Conservation (phyloP, 1,140 invertebrate genomes). For the Neodiprion virginianus region DNA sequence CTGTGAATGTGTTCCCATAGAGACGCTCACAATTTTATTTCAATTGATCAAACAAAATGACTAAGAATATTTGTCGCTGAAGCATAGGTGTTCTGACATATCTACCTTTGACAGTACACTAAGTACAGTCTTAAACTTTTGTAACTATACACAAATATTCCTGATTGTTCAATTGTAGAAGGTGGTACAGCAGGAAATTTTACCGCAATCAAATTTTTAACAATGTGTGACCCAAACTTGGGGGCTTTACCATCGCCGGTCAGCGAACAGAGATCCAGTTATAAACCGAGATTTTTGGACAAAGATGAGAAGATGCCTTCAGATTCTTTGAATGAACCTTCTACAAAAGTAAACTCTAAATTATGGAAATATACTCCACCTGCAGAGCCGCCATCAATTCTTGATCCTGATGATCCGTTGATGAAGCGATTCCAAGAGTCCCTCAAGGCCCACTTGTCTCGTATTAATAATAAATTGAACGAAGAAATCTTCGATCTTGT, state of each 20-base stretch:
- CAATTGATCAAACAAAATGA: background rate
- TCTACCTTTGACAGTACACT: too few species aligned
- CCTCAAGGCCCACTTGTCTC: constrained; percentile 64
- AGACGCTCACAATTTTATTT: background rate
- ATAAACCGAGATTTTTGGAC: too few species aligned
- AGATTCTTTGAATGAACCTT: background rate
- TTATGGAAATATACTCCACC: background rate
- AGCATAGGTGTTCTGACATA: too few species aligned
- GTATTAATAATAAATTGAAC: constrained; percentile 62
- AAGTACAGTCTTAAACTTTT: too few species aligned
- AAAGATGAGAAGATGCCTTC: background rate
- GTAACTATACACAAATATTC: too few species aligned
- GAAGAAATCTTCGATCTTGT: constrained; percentile 68
- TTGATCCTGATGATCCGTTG: constrained; percentile 70
- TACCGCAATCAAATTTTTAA: background rate
- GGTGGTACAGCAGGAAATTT: too few species aligned
- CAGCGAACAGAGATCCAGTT: too few species aligned
- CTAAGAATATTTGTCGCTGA: background rate
- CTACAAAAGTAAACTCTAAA: background rate
- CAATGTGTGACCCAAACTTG: background rate
- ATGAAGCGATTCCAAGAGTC: constrained; percentile 70
- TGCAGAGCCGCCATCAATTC: constrained; percentile 41
- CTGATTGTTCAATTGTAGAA: too few species aligned
- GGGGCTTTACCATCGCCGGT: too few species aligned
- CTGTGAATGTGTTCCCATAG: background rate